Base-by-base conservation (phyloP, 2,888 invertebrate genomes). In the Penaeus monodon region DNA sequence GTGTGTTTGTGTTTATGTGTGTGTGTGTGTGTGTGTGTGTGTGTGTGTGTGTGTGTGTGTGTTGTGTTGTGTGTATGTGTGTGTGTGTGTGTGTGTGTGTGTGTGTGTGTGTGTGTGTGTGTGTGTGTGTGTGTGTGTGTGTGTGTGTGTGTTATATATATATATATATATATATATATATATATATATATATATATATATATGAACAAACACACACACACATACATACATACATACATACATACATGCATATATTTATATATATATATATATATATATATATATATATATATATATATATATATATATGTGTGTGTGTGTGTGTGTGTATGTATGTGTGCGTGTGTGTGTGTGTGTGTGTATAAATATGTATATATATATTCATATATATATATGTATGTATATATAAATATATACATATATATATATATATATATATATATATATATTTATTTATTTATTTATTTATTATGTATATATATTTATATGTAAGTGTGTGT, bases 171-270 rank as follows among this genome's bases (percentile, higher is more conserved):
- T 24, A 27, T 27, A 27, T 20, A n/a, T 38, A 76, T 38, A 33
- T 44, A 77, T 38, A 77, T n/a, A 79, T 64, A 79, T 27, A 79
- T 64, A 64, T 29, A 79, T 64, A 57, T 38, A 79, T 38, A 64
- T 27, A 79, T 64, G 33, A 24, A 79, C 8, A 64, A 7, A 76
- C 12, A 76, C 24, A 76, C 12, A 49, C 24, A 44, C 22, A 49
- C 22, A 76, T 44, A 44, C 24, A 44, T 44, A 44, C 24, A 22
- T 33, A 44, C 24, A 38, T 22, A 44, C 44, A 76, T 44, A 76
- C 24, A 76, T n/a, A 76, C 44, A 76, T 44, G 44, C 3, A 76
- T 49, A 76, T 22, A 76, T 44, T 7, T 14, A 76, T 38, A 33
- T 38, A 76, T 38, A 76, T 38, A 76, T 38, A 76, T 17, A 76